phyloP scores from a whole-genome alignment of 2,113 vertebrate species.

The Pachyramphus minor region DNA sequence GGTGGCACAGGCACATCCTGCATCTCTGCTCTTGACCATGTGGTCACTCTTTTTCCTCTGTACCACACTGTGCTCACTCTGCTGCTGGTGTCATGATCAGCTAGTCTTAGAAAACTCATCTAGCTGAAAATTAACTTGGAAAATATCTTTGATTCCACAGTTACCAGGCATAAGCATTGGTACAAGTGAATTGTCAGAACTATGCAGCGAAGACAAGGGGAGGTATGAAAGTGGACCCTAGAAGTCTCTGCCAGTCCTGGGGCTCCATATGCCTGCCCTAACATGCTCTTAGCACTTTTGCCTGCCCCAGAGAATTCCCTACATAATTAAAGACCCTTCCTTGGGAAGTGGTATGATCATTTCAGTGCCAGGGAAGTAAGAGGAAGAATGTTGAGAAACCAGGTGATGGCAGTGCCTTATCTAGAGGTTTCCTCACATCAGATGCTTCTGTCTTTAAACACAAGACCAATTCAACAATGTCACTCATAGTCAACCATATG shows the following conservation, averaged over 20 bases:
- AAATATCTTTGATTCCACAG: not conserved
- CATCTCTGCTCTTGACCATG: not conserved
- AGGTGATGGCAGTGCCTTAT: not conserved
- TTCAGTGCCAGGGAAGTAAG: not conserved
- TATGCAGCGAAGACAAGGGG: not conserved
- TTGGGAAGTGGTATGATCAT: not conserved
- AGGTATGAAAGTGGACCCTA: not conserved
- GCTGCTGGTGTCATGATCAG: not conserved
- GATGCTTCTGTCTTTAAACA: not conserved
- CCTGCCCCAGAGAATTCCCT: not conserved
- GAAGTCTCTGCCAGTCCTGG: not conserved
- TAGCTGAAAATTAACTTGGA: not conserved
- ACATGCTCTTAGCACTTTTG: not conserved
- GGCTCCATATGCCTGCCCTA: not conserved
- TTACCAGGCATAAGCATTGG: not conserved
- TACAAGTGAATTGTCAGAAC: not conserved
- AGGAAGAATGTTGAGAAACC: not conserved
- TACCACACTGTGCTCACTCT: accelerated
- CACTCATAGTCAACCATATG: not conserved
- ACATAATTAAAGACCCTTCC: not conserved
- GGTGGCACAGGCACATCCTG: accelerated
- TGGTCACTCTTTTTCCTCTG: not conserved
- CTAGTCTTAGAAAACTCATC: not conserved
- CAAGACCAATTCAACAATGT: not conserved
- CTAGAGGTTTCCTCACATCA: not conserved